Evolutionary conservation across 2,888 invertebrate species (phyloP), one percentile per base, ranked within the genome.

Genomic region (Busseola fusca): DNA sequence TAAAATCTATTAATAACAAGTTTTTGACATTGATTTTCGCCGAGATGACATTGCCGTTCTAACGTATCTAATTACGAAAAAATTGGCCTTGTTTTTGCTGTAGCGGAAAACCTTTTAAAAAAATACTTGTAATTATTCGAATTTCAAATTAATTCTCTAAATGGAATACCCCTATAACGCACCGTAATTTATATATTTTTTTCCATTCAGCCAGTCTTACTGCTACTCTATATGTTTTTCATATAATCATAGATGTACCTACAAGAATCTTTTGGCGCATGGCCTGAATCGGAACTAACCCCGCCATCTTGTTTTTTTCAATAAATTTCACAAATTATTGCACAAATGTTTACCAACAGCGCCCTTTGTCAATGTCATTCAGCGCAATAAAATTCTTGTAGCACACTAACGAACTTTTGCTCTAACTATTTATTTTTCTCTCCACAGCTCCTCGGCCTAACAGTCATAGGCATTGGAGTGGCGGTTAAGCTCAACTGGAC

Each of bases 371-470:
- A 27, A 40, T 40, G 27, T 27, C 2, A 42, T 21, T 42, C 14
- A 42, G 58, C 63, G n/a, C n/a, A 16, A 16, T 16, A 30, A 48
- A 1, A 45, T 10, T 10, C 16, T 18, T n/a, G 30, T 16, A 45
- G 21, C 14, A 21, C 1, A 42, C 0, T 42, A 25, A 25, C 14
- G 3, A 57, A 21, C 0, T 58, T 30, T 58, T 52, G 16, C 18
- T 67, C 14, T 48, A 60, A 52, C 16, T 59, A 1, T n/a, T 86
- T 86, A 83, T 86, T 94, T 95, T 60, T 77, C 27, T 77, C 40
- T 56, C 27, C 25, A 56, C 95, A 98, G 98, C 90, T 98, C 88
- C 96, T 97, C 84, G 98, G 98, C 68, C 93, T 98, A 82, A 97
- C 96, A 45, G 94, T 97, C 77, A 95, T 98, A 72, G 96, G 97